These are phyloP conservation scores for Oncorhynchus nerka DNA, from an alignment of 2,113 vertebrate genomes.

Conservation along the genomic window DNA sequence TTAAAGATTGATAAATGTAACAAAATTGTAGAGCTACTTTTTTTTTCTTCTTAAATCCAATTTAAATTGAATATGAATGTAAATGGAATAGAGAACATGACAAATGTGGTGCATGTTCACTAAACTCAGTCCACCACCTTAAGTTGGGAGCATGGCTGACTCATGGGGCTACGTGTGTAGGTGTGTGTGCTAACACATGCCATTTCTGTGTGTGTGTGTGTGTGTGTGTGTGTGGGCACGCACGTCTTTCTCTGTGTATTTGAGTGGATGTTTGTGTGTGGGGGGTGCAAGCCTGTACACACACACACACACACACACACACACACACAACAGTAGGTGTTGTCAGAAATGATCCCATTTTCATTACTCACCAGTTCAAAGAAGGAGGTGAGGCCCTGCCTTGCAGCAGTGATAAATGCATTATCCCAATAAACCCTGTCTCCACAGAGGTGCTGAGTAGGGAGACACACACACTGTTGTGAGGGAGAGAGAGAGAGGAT, in stretches of 20 bases:
- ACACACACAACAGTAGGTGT: slow-evolving; percentile 37
- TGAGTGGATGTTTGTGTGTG: no score
- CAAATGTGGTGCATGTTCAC: no score
- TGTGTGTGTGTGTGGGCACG: no score
- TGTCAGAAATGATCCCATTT: slow-evolving; percentile 78
- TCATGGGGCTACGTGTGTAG: no score
- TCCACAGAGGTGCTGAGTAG: slow-evolving; percentile 60
- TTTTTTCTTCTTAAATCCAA: background rate
- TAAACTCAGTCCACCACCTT: no score
- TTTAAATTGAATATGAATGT: background rate
- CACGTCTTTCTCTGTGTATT: no score
- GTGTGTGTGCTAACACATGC: background rate
- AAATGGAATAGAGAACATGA: no score
- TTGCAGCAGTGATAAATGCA: slow-evolving; percentile 72
- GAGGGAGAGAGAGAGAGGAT: slow-evolving; percentile 38
- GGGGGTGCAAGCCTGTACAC: no score
- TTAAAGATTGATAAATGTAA: no score
- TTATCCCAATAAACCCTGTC: slow-evolving; percentile 72
- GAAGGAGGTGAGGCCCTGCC: slow-evolving; percentile 68
- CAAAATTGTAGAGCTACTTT: no score
- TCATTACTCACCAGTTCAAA: slow-evolving; percentile 79
- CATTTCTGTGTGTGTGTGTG: background rate
- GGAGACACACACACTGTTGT: slow-evolving; percentile 4
- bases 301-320: no score
- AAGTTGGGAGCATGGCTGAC: no score